Percentiles rank a stretch among this genome's conserved stretches.
Evolutionary conservation across 2,888 invertebrate species (phyloP).

Genomic region (Lepidochrysops patricia): DNA sequence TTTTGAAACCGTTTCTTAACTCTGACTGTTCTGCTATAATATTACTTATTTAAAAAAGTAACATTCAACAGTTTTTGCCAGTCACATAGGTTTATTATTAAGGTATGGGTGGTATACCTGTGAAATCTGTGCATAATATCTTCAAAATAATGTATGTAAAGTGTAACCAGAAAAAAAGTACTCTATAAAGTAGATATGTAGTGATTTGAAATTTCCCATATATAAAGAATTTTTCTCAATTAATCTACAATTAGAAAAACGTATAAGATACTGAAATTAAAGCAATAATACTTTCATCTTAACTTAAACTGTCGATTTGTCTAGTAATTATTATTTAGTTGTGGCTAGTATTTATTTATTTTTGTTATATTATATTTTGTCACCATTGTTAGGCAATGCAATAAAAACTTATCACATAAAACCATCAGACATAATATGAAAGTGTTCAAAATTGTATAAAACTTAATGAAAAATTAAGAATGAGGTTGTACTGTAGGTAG

Average conservation of each 20-base stretch:
- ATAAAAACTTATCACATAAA: too few relatives aligned
- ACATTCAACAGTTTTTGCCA: background rate
- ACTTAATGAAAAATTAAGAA: too few relatives aligned
- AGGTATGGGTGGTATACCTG: background rate
- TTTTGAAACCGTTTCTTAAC: too few relatives aligned
- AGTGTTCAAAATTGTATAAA: too few relatives aligned
- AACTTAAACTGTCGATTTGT: background rate
- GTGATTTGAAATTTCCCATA: background rate
- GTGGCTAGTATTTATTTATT: background rate
- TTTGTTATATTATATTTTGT: background rate
- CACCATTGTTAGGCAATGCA: background rate
- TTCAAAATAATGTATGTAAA: background rate
- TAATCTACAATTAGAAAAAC: background rate
- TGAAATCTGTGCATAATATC: background rate
- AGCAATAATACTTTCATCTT: background rate
- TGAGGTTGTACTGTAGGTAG: too few relatives aligned
- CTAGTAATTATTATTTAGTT: background rate
- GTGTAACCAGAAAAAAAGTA: background rate
- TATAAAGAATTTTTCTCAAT: background rate
- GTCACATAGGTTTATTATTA: background rate
- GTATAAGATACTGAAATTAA: background rate
- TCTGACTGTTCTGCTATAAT: background rate
- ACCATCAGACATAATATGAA: too few relatives aligned
- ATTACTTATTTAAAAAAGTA: background rate
- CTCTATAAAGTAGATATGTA: background rate